These are phyloP conservation scores for Aleiodes sp. DNA, from an alignment of 1,140 invertebrate species.

Conservation along the genomic window DNA sequence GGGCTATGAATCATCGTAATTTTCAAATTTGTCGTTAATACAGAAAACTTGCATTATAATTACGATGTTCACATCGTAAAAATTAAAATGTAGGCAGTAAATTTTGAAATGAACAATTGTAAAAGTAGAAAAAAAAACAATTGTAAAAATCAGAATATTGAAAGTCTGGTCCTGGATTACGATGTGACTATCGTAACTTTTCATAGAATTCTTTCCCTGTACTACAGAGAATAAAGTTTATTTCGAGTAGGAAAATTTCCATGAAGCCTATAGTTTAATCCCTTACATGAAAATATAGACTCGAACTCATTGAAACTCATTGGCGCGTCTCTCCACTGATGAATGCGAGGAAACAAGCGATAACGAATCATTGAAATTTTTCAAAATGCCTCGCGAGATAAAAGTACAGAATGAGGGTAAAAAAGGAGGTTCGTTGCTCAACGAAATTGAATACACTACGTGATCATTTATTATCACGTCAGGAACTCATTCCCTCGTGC, in stretches of 20 bases:
- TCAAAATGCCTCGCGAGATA: constrained; percentile 37
- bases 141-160: neutral
- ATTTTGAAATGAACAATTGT: too few relatives aligned
- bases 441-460: constrained; percentile 15
- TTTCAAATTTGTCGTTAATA: too few relatives aligned
- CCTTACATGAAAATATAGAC: constrained; percentile 1
- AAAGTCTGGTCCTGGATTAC: too few relatives aligned
- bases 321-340: neutral
- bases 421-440: neutral
- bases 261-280: too few relatives aligned
- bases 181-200: too few relatives aligned
- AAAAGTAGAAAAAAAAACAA: neutral
- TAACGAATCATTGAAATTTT: constrained; percentile 50
- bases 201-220: too few relatives aligned
- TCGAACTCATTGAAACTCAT: too few relatives aligned
- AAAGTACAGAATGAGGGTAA: too few relatives aligned
- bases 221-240: constrained; percentile 5
- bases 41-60: too few relatives aligned
- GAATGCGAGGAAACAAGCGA: constrained; percentile 22
- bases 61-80: too few relatives aligned
- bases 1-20: too few relatives aligned
- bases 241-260: constrained; percentile 11
- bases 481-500: neutral
- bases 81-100: too few relatives aligned
- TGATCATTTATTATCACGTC: constrained; percentile 25